Percentiles rank a stretch among this genome's conserved stretches.
Conservation (phyloP, 1,140 invertebrate species). For the Temnothorax nylanderi region DNA sequence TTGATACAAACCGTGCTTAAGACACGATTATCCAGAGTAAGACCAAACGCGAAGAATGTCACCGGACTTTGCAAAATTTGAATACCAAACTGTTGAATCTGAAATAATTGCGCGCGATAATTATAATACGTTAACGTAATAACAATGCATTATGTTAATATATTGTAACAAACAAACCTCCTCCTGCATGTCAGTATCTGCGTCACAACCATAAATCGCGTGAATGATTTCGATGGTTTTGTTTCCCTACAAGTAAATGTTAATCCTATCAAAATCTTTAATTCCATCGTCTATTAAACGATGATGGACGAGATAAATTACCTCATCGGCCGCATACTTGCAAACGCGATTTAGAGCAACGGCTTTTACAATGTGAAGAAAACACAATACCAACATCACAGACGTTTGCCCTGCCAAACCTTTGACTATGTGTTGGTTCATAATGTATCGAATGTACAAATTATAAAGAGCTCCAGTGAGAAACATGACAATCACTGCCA, state of each 20-base stretch:
- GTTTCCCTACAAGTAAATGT: constrained; percentile 34
- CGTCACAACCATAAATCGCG: background rate
- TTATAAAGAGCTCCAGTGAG: constrained; percentile 18
- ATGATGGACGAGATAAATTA: background rate
- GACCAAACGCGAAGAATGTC: background rate
- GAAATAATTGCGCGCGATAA: background rate
- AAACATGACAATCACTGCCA: background rate
- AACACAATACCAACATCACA: rapidly evolving
- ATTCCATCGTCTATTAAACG: background rate
- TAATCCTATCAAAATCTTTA: background rate
- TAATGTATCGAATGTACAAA: constrained; percentile 7
- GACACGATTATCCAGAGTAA: background rate
- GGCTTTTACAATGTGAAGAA: background rate
- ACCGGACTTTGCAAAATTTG: constrained; percentile 53
- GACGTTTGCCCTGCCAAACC: background rate
- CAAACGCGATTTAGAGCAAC: background rate
- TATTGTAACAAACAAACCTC: constrained; percentile 35
- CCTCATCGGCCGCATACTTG: constrained; percentile 32
- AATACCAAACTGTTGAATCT: constrained; percentile 57
- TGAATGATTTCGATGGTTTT: constrained; percentile 38
- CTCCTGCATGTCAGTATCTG: background rate
- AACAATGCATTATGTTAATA: background rate
- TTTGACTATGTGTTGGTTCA: background rate
- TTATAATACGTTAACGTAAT: background rate
- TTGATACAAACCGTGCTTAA: constrained; percentile 28